phyloP scores from a whole-genome alignment of 2,888 invertebrate genomes.

The Mesoligia furuncula region DNA sequence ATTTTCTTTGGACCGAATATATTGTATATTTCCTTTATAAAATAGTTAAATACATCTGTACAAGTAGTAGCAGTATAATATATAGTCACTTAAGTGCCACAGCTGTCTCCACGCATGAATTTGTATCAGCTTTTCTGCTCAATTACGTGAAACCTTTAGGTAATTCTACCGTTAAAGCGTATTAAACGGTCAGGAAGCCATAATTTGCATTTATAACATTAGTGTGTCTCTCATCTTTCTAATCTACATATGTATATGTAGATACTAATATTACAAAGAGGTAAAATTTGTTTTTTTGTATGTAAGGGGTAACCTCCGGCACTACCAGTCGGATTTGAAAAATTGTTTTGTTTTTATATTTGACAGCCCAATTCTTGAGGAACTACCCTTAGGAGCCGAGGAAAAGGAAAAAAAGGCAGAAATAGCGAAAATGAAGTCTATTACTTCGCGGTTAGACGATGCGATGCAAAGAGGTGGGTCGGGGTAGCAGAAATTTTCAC shows the following conservation, averaged over 20 bases:
- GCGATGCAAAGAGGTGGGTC: background rate
- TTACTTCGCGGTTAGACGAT: background rate
- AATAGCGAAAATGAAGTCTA: too few relatives aligned
- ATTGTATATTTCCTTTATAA: background rate
- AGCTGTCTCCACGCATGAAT: conserved; percentile 20
- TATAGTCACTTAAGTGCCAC: background rate
- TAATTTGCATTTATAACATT: conserved; percentile 2
- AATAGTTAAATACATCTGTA: background rate
- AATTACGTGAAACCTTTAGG: conserved; percentile 19
- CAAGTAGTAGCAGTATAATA: background rate
- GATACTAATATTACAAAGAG: background rate
- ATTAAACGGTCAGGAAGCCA: conserved; percentile 8
- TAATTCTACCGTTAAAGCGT: conserved; percentile 11
- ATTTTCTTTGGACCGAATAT: background rate
- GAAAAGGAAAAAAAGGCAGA: background rate
- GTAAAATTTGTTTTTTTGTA: background rate
- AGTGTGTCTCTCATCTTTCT: background rate
- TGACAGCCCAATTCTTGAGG: background rate
- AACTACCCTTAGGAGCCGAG: background rate
- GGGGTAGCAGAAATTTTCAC: background rate
- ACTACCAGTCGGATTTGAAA: background rate
- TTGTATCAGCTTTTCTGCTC: conserved; percentile 26
- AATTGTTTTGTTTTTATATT: background rate
- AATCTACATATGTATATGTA: background rate
- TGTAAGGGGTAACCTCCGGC: background rate